Conservation (phyloP, 2,888 invertebrate genomes). For the Zhengitettix transpicula region DNA sequence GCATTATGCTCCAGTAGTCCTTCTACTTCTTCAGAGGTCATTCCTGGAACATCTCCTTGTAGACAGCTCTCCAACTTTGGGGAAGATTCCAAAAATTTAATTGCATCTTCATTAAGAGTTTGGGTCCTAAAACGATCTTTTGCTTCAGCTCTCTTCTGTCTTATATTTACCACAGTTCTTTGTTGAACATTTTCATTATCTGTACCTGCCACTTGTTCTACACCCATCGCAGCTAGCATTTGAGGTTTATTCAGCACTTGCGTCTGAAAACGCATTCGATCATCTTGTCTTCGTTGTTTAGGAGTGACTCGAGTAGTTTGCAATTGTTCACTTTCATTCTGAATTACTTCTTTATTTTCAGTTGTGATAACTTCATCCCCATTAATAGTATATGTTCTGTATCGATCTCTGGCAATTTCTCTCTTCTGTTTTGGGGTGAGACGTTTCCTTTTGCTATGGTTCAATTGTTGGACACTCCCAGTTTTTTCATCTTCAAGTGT, state of each 20-base stretch:
- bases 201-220: constrained; percentile 14
- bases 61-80: too few relatives aligned
- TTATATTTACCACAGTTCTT: constrained; percentile 25
- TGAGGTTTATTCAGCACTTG: constrained; percentile 32
- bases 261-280: constrained; percentile 53
- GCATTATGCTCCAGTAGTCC: constrained; percentile 35
- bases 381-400: constrained; percentile 61
- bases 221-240: constrained; percentile 15
- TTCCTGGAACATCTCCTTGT: too few relatives aligned
- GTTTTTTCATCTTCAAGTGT: too few relatives aligned
- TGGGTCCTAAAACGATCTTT: constrained; percentile 59
- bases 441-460: constrained; percentile 10
- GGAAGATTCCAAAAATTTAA: too few relatives aligned
- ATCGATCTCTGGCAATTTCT: constrained; percentile 53
- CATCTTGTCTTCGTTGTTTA: constrained; percentile 46
- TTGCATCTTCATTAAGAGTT: constrained; percentile 33
- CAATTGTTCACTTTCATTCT: not conserved
- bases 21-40: too few relatives aligned
- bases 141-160: constrained; percentile 43
- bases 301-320: constrained; percentile 31
- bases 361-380: not conserved
- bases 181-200: constrained; percentile 17
- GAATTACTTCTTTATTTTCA: not conserved
- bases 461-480: too few relatives aligned
- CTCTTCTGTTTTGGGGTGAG: constrained; percentile 66